These are phyloP conservation scores for Caenorhabditis briggsae DNA, from an alignment of 1,140 invertebrate genomes.

Conservation along the genomic window DNA sequence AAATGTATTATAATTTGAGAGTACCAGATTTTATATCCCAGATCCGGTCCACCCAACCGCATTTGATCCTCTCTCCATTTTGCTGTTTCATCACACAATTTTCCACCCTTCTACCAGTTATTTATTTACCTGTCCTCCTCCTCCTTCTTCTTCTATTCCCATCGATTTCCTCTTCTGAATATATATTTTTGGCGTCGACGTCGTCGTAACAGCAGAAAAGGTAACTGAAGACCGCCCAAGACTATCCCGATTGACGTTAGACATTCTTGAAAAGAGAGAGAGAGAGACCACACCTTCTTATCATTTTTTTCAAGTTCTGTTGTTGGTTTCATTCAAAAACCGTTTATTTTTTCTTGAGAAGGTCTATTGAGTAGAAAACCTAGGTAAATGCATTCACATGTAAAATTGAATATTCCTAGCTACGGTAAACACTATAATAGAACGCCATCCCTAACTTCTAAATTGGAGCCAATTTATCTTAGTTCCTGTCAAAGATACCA, in stretches of 20 bases:
- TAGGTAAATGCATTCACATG: background rate
- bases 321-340: constrained; percentile 14
- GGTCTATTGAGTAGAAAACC: background rate
- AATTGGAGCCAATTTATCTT: no score
- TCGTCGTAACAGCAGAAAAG: background rate
- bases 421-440: no score
- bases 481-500: no score
- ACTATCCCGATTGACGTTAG: background rate
- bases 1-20: constrained; percentile 8
- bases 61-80: constrained; percentile 17
- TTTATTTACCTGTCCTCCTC: constrained; percentile 10
- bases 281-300: constrained; percentile 37
- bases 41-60: background rate
- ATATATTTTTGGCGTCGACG: background rate
- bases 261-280: background rate
- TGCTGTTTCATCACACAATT: constrained; percentile 1
- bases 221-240: constrained; percentile 33
- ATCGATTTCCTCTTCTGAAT: constrained; percentile 1
- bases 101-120: background rate
- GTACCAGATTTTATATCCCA: background rate
- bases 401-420: background rate
- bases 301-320: background rate
- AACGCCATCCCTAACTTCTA: no score
- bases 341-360: background rate
- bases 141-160: background rate